phyloP scores from a whole-genome alignment of 2,797 vertebrate genomes.

The Limnodromus scolopaceus region DNA sequence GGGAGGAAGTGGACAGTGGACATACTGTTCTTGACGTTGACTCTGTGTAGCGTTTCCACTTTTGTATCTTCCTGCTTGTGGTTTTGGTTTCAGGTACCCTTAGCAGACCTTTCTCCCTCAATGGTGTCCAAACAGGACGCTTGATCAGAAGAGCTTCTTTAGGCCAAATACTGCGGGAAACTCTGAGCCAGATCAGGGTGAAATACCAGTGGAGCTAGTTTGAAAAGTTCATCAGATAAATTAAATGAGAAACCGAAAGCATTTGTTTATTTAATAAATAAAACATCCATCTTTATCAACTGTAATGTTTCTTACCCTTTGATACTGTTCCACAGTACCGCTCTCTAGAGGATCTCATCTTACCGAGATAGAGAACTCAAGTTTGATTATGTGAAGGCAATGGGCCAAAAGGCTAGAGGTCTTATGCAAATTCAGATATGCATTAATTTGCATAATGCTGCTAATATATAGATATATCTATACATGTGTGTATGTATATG shows the following conservation, averaged over 20 bases:
- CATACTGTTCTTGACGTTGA: background rate
- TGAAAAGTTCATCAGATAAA: conserved; percentile 47
- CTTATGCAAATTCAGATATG: conserved; percentile 25
- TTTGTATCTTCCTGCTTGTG: background rate
- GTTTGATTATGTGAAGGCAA: background rate
- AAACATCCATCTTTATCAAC: background rate
- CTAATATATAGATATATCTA: background rate
- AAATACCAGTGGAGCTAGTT: conserved; percentile 51
- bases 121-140: background rate
- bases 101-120: background rate
- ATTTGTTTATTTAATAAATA: conserved; percentile 56
- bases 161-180: background rate
- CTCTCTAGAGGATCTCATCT: conserved; percentile 12
- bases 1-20: background rate
- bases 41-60: background rate
- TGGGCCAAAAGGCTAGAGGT: conserved; percentile 34
- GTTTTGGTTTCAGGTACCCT: conserved; percentile 32
- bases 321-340: background rate
- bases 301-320: conserved; percentile 30
- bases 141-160: background rate
- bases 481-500: background rate
- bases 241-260: conserved; percentile 20
- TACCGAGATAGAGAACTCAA: background rate
- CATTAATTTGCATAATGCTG: conserved; percentile 13
- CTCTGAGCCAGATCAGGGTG: background rate